Conservation (phyloP, 2,888 invertebrate genomes). For the Anodontia alba region DNA sequence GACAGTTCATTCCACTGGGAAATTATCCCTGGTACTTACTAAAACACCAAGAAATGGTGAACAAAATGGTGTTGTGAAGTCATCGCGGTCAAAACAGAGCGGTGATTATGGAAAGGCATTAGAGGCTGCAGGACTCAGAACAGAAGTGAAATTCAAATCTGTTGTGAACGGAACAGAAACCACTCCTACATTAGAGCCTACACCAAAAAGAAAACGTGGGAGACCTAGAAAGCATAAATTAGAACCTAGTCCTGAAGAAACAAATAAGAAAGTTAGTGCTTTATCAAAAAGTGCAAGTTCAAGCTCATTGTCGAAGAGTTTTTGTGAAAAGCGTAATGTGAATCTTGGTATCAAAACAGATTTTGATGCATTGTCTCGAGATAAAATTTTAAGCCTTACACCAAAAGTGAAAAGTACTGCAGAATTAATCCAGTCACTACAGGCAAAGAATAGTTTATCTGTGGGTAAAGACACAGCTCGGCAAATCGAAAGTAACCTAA, state of each 20-base stretch:
- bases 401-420: constrained; percentile 91
- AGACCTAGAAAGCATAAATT: constrained; percentile 59
- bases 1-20: constrained; percentile 37
- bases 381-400: constrained; percentile 77
- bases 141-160: neutral
- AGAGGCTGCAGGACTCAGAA: neutral
- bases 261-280: constrained; percentile 33
- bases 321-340: constrained; percentile 50
- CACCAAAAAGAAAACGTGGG: constrained; percentile 55
- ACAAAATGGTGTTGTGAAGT: constrained; percentile 56
- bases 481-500: constrained; percentile 81
- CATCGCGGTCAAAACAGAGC: neutral
- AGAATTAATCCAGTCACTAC: constrained; percentile 91
- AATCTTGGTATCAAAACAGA: constrained; percentile 53
- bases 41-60: constrained; percentile 32
- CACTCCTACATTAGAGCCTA: constrained; percentile 37
- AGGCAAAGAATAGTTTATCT: constrained; percentile 85
- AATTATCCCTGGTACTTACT: constrained; percentile 20
- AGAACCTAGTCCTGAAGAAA: constrained; percentile 34
- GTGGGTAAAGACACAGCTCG: constrained; percentile 78
- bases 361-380: constrained; percentile 36
- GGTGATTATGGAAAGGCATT: neutral
- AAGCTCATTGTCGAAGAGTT: constrained; percentile 38
- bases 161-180: constrained; percentile 49
- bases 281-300: constrained; percentile 56